A percentile compares a stretch with the other conserved stretches of the same genome.
Conservation (phyloP, 2,113 vertebrate species). For the Cygnus buccinator region DNA sequence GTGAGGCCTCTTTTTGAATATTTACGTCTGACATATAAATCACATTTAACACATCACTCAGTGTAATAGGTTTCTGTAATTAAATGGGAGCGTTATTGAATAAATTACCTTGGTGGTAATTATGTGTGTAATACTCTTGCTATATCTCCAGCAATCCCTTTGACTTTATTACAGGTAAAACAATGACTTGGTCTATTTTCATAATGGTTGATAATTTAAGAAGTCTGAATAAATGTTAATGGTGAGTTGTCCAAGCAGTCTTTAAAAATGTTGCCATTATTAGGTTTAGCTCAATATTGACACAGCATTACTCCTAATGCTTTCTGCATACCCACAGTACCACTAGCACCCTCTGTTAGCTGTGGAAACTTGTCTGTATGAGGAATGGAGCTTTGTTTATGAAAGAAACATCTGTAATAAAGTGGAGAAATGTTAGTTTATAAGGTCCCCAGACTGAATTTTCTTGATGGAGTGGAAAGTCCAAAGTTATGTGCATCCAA, state of each 20-base stretch:
- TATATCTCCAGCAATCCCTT: constrained; percentile 19
- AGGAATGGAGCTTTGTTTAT: not conserved
- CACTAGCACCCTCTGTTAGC: not conserved
- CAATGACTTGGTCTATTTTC: constrained; percentile 41
- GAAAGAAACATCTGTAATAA: not conserved
- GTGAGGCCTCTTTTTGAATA: not conserved
- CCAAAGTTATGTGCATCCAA: not conserved
- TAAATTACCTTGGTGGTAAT: constrained; percentile 55
- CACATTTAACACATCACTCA: not conserved
- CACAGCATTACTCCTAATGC: not conserved
- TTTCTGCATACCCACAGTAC: not conserved
- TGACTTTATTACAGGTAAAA: constrained; percentile 50
- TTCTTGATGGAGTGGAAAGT: not conserved
- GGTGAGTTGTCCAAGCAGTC: not conserved
- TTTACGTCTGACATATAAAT: constrained; percentile 24
- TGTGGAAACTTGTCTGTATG: not conserved
- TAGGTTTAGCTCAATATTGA: not conserved
- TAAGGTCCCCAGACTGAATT: not conserved
- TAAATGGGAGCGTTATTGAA: constrained; percentile 58
- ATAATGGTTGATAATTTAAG: constrained; percentile 17
- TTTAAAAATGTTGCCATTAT: not conserved
- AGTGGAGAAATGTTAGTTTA: not conserved
- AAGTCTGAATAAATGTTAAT: not conserved
- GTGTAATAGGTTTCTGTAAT: constrained; percentile 29
- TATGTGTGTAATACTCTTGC: constrained; percentile 8